Conservation (phyloP, 2,113 vertebrate species). For the Anoplopoma fimbria region DNA sequence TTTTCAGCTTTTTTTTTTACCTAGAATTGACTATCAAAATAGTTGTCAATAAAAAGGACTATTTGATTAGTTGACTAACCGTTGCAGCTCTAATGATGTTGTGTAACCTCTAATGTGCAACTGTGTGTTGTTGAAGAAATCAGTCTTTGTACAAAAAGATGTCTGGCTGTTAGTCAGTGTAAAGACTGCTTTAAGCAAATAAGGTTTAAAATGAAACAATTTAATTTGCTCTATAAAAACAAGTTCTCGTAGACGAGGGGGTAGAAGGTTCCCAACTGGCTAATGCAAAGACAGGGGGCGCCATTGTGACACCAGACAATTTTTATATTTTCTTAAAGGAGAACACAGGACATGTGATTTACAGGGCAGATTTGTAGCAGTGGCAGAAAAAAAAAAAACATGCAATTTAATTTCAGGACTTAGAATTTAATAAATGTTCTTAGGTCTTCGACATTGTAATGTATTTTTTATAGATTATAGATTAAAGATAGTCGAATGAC, state of each 20-base stretch:
- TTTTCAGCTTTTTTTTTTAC: background rate
- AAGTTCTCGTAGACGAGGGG: background rate
- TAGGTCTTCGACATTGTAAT: background rate
- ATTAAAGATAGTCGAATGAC: background rate
- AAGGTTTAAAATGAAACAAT: background rate
- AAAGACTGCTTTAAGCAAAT: background rate
- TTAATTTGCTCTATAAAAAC: background rate
- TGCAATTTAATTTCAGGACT: conserved; percentile 1
- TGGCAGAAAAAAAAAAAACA: background rate
- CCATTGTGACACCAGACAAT: background rate
- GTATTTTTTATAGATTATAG: background rate
- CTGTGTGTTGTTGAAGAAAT: background rate
- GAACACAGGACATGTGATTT: background rate
- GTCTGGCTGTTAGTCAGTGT: background rate
- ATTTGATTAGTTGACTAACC: background rate
- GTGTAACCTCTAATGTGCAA: background rate
- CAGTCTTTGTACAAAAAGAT: background rate
- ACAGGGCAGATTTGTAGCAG: background rate
- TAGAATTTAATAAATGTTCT: background rate
- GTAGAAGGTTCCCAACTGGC: background rate
- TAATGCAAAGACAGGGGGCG: background rate
- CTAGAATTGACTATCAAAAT: background rate
- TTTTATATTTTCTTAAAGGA: background rate
- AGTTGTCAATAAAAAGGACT: background rate
- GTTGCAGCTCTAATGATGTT: background rate